Percentiles rank a stretch among this genome's conserved stretches.
These are phyloP conservation scores for Opisthocomus hoazin DNA, from an alignment of 2,113 vertebrate species.

Conservation along the genomic window DNA sequence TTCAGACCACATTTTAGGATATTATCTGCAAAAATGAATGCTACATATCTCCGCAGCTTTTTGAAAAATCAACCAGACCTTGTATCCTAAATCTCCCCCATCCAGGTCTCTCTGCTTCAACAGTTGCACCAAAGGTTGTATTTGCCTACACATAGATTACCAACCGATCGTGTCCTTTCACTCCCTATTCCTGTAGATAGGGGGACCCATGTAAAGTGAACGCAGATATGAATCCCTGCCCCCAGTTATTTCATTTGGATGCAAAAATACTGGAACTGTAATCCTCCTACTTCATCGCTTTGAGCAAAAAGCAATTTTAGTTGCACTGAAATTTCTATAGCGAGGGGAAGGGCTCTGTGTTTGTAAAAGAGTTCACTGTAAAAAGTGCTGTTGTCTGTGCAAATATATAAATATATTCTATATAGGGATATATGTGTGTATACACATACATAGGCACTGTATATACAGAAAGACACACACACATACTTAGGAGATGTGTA, in stretches of 20 bases:
- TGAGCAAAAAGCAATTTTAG: neutral
- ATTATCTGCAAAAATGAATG: neutral
- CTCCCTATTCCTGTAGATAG: conserved; percentile 20
- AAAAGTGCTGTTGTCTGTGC: neutral
- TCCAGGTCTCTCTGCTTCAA: neutral
- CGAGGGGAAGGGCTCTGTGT: neutral
- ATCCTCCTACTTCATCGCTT: neutral
- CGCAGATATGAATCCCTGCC: neutral
- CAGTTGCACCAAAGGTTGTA: neutral
- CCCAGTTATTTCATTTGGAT: neutral
- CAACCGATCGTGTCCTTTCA: neutral
- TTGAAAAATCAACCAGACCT: neutral
- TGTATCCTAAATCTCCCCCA: neutral
- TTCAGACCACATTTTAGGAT: neutral
- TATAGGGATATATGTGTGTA: neutral
- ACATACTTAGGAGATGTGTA: conserved; percentile 25
- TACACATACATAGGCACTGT: neutral
- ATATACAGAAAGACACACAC: conserved; percentile 16
- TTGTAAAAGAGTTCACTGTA: neutral
- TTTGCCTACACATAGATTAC: neutral
- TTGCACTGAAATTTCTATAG: neutral
- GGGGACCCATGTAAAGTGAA: neutral
- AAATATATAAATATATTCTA: neutral
- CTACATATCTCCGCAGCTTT: neutral
- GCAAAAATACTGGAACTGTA: neutral